These are phyloP conservation scores for Eublepharis macularius DNA, from an alignment of 2,113 vertebrate genomes.

Conservation along the genomic window DNA sequence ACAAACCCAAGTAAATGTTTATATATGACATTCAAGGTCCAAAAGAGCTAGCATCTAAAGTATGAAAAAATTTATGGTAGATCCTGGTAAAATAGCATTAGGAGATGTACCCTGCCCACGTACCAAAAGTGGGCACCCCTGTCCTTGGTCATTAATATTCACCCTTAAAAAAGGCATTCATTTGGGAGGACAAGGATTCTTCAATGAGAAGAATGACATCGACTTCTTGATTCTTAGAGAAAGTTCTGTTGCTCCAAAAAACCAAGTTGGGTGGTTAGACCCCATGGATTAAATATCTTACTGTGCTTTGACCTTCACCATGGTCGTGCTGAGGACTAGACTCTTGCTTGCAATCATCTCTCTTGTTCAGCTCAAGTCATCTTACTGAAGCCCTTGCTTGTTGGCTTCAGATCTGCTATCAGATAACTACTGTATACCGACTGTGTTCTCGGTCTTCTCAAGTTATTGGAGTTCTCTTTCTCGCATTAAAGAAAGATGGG, in stretches of 20 bases:
- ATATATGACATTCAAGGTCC: not conserved
- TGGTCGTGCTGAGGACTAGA: not conserved
- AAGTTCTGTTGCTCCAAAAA: not conserved
- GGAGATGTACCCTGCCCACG: no score
- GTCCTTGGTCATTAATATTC: not conserved
- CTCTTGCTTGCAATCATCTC: not conserved
- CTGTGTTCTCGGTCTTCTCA: not conserved
- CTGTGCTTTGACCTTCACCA: not conserved
- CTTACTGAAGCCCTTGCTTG: constrained; percentile 41
- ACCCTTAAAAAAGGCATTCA: not conserved
- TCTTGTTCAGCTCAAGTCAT: constrained; percentile 44
- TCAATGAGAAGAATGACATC: not conserved
- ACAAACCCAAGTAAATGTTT: not conserved
- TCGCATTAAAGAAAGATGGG: not conserved
- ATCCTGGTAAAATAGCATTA: not conserved
- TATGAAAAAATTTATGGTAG: not conserved
- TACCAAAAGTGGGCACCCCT: not conserved
- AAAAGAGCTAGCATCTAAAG: not conserved
- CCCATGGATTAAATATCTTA: not conserved
- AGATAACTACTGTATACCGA: not conserved
- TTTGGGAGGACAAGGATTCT: not conserved
- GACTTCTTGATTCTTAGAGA: not conserved
- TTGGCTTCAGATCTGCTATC: no score
- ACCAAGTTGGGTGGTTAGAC: not conserved
- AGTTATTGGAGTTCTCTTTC: not conserved